phyloP scores from a whole-genome alignment of 2,888 invertebrate species.

The Macrosiphum euphorbiae region DNA sequence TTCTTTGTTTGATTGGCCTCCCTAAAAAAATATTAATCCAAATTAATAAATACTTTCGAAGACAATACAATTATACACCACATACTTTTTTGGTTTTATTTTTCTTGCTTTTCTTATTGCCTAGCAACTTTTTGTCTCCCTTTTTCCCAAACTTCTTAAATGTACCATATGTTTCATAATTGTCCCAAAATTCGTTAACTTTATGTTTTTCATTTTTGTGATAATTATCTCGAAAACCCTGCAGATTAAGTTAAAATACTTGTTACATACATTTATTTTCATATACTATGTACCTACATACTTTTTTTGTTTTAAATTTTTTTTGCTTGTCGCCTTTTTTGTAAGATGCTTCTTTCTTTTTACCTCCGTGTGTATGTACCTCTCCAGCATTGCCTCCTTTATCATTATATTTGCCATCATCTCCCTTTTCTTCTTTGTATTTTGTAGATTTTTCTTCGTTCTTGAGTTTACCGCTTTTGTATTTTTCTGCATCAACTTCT shows the following conservation, averaged over 20 bases:
- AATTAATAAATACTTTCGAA: not conserved
- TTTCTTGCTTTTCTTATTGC: constrained; percentile 17
- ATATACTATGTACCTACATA: not conserved
- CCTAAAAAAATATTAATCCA: constrained; percentile 8
- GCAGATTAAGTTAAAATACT: constrained; percentile 63
- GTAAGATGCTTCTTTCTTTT: constrained; percentile 20
- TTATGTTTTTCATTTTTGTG: constrained; percentile 72
- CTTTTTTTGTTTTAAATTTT: constrained; percentile 57
- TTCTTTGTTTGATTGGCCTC: constrained; percentile 22
- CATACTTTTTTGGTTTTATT: constrained; percentile 42
- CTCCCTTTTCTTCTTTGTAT: constrained; percentile 40
- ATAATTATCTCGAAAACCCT: constrained; percentile 72
- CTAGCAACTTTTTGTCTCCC: constrained; percentile 69
- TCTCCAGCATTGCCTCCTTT: not conserved
- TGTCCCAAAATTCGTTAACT: constrained; percentile 71
- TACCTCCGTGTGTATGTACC: not conserved
- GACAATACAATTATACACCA: not conserved
- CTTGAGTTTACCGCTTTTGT: not conserved
- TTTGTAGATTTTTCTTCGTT: constrained; percentile 47
- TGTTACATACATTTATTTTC: not conserved
- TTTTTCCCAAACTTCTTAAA: constrained; percentile 70
- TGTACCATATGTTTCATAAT: constrained; percentile 71
- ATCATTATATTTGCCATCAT: constrained; percentile 22
- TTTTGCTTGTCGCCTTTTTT: constrained; percentile 50
- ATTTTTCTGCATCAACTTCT: constrained; percentile 20